A percentile compares a stretch with the other conserved stretches of the same genome.
Evolutionary conservation across 2,113 vertebrate genomes (phyloP).

Genomic region (Polypterus bichir): DNA sequence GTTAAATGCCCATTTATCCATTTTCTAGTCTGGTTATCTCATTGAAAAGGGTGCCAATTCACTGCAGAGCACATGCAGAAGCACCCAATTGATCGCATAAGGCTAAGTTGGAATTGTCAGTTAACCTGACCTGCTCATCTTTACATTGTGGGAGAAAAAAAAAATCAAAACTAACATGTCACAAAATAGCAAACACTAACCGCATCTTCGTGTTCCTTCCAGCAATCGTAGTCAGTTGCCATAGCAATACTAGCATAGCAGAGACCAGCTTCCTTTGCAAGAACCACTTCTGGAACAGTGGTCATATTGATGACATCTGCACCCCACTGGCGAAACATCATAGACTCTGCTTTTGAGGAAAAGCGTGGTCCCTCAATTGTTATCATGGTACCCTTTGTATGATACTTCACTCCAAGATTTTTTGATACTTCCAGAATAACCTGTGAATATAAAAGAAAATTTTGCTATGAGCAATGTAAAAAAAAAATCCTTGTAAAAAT

Average conservation of each 20-base stretch:
- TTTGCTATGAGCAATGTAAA: background rate
- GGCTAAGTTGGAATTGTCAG: too few relatives aligned
- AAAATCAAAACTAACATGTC: background rate
- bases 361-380: constrained; percentile 89
- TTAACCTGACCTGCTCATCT: background rate
- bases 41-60: too few relatives aligned
- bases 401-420: constrained; percentile 74
- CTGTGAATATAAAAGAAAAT: constrained; percentile 39
- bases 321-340: constrained; percentile 84
- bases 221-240: constrained; percentile 96
- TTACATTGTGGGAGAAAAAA: background rate
- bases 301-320: constrained; percentile 96
- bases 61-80: too few relatives aligned
- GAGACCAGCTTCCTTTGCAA: constrained; percentile 85
- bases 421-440: constrained; percentile 72
- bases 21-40: too few relatives aligned
- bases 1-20: too few relatives aligned
- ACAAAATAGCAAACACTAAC: constrained; percentile 48
- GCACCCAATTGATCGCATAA: too few relatives aligned
- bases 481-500: background rate
- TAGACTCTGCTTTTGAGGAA: constrained; percentile 82
- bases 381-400: constrained; percentile 75
- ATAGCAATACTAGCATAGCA: constrained; percentile 91
- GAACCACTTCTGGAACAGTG: constrained; percentile 87
- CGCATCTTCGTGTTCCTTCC: constrained; percentile 90